Percentiles rank a stretch among this genome's conserved stretches.
phyloP scores from a whole-genome alignment of 2,797 vertebrate species.

The Chromis chromis region DNA sequence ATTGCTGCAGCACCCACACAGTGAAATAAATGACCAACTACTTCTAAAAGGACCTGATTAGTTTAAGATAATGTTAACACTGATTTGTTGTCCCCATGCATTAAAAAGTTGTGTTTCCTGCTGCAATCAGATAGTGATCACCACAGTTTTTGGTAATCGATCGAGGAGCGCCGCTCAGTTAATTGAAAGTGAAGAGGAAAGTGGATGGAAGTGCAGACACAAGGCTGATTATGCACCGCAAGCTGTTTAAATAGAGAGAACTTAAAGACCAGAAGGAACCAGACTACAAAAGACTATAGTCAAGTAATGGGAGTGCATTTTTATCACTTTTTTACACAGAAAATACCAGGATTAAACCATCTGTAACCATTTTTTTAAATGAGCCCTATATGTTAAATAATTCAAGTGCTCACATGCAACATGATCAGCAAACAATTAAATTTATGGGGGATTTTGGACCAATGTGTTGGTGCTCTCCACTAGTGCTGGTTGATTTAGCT shows the following conservation, averaged over 20 bases:
- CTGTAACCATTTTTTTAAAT: no score
- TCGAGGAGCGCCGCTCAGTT: neutral
- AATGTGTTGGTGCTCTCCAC: no score
- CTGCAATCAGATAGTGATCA: constrained; percentile 22
- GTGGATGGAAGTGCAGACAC: neutral
- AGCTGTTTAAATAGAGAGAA: neutral
- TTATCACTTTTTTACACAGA: neutral
- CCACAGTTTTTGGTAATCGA: neutral
- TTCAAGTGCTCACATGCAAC: neutral
- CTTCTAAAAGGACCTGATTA: neutral
- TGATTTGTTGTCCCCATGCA: neutral
- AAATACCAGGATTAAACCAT: no score
- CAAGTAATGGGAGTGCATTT: neutral
- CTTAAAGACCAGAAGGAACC: neutral
- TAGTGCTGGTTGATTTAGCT: no score
- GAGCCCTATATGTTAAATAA: neutral
- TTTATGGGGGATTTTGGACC: neutral
- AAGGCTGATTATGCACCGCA: constrained; percentile 17
- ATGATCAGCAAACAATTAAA: neutral
- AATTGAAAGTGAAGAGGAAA: constrained; percentile 19
- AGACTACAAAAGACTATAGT: neutral
- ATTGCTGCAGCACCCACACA: neutral
- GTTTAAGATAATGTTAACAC: neutral
- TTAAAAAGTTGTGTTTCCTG: neutral
- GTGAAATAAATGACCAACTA: neutral